These are phyloP conservation scores for Pardosa pseudoannulata DNA, from an alignment of 2,888 invertebrate genomes.

Conservation along the genomic window DNA sequence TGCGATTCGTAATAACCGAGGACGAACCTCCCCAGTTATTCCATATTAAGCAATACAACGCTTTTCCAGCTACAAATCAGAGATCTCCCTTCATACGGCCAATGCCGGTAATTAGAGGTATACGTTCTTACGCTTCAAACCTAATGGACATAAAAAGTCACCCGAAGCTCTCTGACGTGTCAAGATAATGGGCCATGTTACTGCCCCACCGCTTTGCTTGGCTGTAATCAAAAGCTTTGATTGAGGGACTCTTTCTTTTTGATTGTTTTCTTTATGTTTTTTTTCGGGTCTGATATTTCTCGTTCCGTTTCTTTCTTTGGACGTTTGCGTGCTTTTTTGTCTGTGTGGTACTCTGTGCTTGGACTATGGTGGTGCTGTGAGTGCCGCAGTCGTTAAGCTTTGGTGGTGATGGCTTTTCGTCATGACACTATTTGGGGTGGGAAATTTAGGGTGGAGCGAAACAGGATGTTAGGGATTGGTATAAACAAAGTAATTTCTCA, in stretches of 20 bases:
- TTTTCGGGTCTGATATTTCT: not conserved
- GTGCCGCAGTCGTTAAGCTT: conserved; percentile 3
- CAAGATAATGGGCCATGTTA: conserved; percentile 53
- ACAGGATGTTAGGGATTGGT: too few relatives aligned
- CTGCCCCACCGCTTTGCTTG: conserved; percentile 59
- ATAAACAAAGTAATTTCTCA: too few relatives aligned
- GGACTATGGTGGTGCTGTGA: conserved; percentile 38
- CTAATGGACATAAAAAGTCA: conserved; percentile 51
- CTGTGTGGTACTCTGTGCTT: too few relatives aligned
- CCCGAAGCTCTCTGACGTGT: conserved; percentile 54
- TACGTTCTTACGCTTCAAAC: conserved; percentile 55
- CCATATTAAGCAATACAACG: conserved; percentile 47
- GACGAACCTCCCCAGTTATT: conserved; percentile 24
- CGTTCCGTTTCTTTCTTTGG: not conserved
- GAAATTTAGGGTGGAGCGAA: conserved; percentile 29
- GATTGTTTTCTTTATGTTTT: not conserved
- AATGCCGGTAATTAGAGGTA: conserved; percentile 53
- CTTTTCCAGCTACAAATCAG: not conserved
- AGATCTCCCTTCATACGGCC: conserved; percentile 4
- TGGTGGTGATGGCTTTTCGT: conserved; percentile 23
- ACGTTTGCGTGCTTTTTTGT: not conserved
- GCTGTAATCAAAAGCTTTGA: conserved; percentile 52
- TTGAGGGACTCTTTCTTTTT: conserved; percentile 37
- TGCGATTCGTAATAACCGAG: conserved; percentile 55
- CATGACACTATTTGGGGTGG: too few relatives aligned